Conservation (phyloP, 2,797 vertebrate species). For the Telmatherina bonti region DNA sequence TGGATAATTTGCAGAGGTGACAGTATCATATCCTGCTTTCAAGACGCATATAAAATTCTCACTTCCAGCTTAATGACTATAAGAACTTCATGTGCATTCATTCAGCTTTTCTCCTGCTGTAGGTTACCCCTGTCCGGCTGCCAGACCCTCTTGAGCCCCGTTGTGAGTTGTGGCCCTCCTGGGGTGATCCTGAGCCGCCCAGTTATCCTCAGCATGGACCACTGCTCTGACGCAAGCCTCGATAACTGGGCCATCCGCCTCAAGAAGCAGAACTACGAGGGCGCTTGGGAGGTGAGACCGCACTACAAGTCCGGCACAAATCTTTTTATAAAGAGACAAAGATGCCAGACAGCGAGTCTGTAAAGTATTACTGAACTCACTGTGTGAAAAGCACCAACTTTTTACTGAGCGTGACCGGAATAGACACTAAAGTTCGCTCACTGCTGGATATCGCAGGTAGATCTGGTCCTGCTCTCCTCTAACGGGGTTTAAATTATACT, state of each 20-base stretch:
- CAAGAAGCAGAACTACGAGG: slow-evolving; percentile 97
- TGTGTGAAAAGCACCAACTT: slow-evolving; percentile 41
- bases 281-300: slow-evolving; percentile 94
- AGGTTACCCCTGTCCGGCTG: slow-evolving; percentile 96
- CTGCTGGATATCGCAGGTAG: slow-evolving; percentile 18
- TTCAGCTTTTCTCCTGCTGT: slow-evolving; percentile 47
- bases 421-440: slow-evolving; percentile 33
- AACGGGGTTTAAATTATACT: slow-evolving; percentile 66
- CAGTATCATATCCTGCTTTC: slow-evolving; percentile 46
- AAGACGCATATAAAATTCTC: slow-evolving; percentile 50
- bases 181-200: slow-evolving; percentile 96
- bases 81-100: slow-evolving; percentile 49
- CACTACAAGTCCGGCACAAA: slow-evolving; percentile 42
- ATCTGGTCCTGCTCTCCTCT: slow-evolving; percentile 45
- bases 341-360: slow-evolving; percentile 52
- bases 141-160: slow-evolving; percentile 96
- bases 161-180: slow-evolving; percentile 96
- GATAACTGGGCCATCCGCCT: slow-evolving; percentile 97
- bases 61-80: slow-evolving; percentile 50
- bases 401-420: slow-evolving; percentile 35
- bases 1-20: slow-evolving; percentile 59
- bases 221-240: slow-evolving; percentile 93
- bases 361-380: slow-evolving; percentile 48
- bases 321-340: slow-evolving; percentile 50
- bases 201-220: slow-evolving; percentile 96